Conservation (phyloP, 2,797 vertebrate genomes). For the Sebastes cheni region DNA sequence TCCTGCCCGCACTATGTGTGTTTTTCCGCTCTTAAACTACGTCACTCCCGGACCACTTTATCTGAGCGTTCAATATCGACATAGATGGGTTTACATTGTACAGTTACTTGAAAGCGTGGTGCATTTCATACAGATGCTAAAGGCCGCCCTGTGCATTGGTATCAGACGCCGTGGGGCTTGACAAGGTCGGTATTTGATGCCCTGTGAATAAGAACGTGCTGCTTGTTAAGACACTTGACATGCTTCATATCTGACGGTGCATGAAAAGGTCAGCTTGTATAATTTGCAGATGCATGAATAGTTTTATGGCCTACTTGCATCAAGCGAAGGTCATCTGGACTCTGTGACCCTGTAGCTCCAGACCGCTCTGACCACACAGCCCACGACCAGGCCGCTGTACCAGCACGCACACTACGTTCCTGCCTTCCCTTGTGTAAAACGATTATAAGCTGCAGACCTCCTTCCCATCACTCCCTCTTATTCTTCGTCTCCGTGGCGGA, state of each 20-base stretch:
- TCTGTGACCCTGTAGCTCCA: constrained; percentile 28
- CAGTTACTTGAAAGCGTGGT: no score
- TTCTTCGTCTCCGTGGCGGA: constrained; percentile 46
- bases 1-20: no score
- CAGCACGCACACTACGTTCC: neutral
- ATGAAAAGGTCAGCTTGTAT: constrained; percentile 40
- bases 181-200: no score
- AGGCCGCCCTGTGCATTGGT: no score
- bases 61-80: no score
- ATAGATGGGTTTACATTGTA: no score
- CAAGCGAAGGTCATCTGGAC: constrained; percentile 14
- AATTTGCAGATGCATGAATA: constrained; percentile 44
- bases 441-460: constrained; percentile 6
- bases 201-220: no score
- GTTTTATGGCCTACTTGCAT: constrained; percentile 41
- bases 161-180: no score
- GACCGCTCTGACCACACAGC: constrained; percentile 19
- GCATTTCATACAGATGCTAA: no score
- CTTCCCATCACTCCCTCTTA: neutral
- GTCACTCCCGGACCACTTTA: no score
- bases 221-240: neutral
- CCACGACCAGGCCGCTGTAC: neutral
- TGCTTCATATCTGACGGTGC: neutral
- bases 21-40: no score
- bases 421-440: neutral